phyloP scores from a whole-genome alignment of 2,113 vertebrate genomes.

The Saimiri boliviensis region DNA sequence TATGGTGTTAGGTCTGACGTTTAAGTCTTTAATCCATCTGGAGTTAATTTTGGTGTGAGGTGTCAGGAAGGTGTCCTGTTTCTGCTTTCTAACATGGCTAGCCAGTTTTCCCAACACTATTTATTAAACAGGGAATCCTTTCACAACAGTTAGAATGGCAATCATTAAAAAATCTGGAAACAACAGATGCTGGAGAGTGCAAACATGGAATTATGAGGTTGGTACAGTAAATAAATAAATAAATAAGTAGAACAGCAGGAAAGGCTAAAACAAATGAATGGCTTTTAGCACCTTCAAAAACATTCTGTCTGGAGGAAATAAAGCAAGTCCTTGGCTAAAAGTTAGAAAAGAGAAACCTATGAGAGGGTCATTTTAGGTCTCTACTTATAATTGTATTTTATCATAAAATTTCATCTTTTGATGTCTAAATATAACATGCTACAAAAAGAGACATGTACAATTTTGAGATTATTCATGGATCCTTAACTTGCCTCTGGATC shows the following conservation, averaged over 20 bases:
- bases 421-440: not conserved
- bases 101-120: no score
- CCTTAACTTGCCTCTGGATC: not conserved
- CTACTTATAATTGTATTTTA: slow-evolving; percentile 12
- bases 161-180: no score
- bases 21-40: no score
- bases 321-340: not conserved
- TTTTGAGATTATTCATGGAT: not conserved
- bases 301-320: slow-evolving; percentile 14
- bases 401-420: not conserved
- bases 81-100: no score
- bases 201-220: not conserved
- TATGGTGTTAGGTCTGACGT: no score
- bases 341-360: not conserved
- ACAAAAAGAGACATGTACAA: not conserved
- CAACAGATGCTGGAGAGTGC: no score
- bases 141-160: no score
- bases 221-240: not conserved
- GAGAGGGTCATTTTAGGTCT: not conserved
- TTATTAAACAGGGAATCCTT: no score
- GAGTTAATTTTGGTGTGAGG: no score
- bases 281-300: not conserved
- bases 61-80: no score
- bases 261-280: not conserved
- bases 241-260: not conserved